phyloP scores from a whole-genome alignment of 1,140 invertebrate genomes.

The Andricus grossulariae region DNA sequence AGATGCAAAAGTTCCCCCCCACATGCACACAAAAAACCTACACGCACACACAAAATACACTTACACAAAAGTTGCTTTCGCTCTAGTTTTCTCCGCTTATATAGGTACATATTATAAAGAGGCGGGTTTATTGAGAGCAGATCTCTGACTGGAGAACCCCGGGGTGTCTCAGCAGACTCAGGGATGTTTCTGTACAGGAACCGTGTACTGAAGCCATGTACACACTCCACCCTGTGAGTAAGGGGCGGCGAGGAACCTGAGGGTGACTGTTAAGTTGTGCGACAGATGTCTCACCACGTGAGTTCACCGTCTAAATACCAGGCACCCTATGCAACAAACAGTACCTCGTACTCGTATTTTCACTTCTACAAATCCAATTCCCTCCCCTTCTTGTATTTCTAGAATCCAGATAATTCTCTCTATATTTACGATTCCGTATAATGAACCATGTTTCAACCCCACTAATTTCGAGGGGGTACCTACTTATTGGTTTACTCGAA shows the following conservation, averaged over 20 bases:
- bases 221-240: slow-evolving; percentile 43
- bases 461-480: not conserved
- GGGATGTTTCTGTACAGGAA: slow-evolving; percentile 48
- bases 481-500: slow-evolving; percentile 23
- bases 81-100: not conserved
- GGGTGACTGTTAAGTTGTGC: slow-evolving; percentile 62
- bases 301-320: slow-evolving; percentile 64
- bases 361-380: slow-evolving; percentile 58
- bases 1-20: slow-evolving; percentile 46
- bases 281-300: slow-evolving; percentile 69
- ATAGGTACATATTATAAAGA: slow-evolving; percentile 4
- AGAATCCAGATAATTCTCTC: not conserved
- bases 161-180: slow-evolving; percentile 49
- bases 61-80: not conserved
- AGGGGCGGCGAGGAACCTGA: slow-evolving; percentile 45
- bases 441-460: slow-evolving; percentile 1
- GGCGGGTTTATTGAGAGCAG: slow-evolving; percentile 15
- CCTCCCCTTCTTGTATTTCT: slow-evolving; percentile 33
- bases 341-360: slow-evolving; percentile 44
- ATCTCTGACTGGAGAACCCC: slow-evolving; percentile 42
- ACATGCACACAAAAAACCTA: slow-evolving; percentile 43
- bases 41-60: slow-evolving; percentile 37
- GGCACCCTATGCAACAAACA: slow-evolving; percentile 39
- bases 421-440: slow-evolving; percentile 4
- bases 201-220: slow-evolving; percentile 45